phyloP scores from a whole-genome alignment of 1,140 invertebrate species.

The Ridgeia piscesae region DNA sequence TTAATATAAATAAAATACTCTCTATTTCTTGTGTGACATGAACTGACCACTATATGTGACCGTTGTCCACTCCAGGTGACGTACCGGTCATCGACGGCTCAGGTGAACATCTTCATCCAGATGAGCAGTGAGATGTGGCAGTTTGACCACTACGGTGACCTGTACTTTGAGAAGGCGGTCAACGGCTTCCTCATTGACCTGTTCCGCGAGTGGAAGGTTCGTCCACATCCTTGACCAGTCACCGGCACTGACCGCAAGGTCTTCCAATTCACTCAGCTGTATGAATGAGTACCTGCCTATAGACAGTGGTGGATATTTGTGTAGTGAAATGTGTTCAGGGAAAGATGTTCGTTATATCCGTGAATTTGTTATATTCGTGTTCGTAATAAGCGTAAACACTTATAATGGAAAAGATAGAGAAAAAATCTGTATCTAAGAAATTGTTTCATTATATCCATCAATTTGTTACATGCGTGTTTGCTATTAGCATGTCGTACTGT shows the following conservation, averaged over 20 bases:
- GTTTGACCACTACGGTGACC: slow-evolving; percentile 96
- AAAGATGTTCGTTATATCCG: too few relatives aligned
- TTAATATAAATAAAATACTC: not conserved
- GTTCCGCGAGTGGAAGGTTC: slow-evolving; percentile 95
- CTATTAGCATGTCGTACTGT: too few relatives aligned
- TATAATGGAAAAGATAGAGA: too few relatives aligned
- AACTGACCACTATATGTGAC: not conserved
- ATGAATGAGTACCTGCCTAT: too few relatives aligned
- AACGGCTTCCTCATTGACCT: slow-evolving; percentile 95
- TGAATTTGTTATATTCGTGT: too few relatives aligned
- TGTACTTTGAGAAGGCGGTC: slow-evolving; percentile 90
- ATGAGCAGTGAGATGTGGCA: slow-evolving; percentile 99
- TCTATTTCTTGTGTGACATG: not conserved
- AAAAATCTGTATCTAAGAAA: too few relatives aligned
- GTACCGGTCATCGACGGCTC: slow-evolving; percentile 91
- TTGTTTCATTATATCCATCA: too few relatives aligned
- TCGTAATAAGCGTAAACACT: too few relatives aligned
- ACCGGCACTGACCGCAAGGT: not conserved
- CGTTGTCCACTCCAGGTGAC: slow-evolving; percentile 67
- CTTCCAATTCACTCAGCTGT: not conserved
- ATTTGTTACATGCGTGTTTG: too few relatives aligned
- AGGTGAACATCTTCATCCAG: slow-evolving; percentile 91
- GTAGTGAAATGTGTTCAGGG: not conserved
- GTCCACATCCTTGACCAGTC: not conserved
- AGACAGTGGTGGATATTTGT: too few relatives aligned